A percentile compares a stretch with the other conserved stretches of the same genome.
phyloP scores from a whole-genome alignment of 2,888 invertebrate genomes.

The Phorcus lineatus region DNA sequence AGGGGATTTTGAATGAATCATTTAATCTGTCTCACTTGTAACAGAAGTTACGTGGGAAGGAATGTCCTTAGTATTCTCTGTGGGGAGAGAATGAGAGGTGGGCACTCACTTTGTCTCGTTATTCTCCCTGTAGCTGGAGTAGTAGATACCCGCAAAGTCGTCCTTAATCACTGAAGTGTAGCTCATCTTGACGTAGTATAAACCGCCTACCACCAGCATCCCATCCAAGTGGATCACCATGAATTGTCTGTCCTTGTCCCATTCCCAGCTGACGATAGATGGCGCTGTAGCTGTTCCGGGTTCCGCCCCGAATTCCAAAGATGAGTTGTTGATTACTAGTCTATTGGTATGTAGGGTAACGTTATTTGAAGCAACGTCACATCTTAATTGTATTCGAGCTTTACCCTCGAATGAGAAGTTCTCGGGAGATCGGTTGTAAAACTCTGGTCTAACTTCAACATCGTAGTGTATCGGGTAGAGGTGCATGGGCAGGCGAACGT shows the following conservation, averaged over 20 bases:
- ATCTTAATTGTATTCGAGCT: slow-evolving; percentile 30
- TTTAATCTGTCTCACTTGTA: too few species aligned
- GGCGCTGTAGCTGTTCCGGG: slow-evolving; percentile 1
- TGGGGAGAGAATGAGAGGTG: too few species aligned
- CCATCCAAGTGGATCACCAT: slow-evolving; percentile 80
- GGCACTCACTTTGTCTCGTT: too few species aligned
- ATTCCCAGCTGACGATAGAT: slow-evolving; percentile 23
- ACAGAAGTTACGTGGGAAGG: too few species aligned
- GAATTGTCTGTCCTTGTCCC: slow-evolving; percentile 64
- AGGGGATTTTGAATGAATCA: too few species aligned
- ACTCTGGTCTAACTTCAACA: slow-evolving; percentile 43
- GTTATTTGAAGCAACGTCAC: slow-evolving; percentile 28
- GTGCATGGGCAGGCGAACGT: slow-evolving; percentile 41
- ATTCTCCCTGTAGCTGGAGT: too few species aligned
- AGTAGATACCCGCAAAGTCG: too few species aligned
- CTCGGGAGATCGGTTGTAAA: slow-evolving; percentile 40
- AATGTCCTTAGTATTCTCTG: too few species aligned
- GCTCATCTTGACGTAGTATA: slow-evolving; percentile 83
- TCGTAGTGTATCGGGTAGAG: slow-evolving; percentile 41
- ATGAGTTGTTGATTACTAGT: slow-evolving; percentile 26
- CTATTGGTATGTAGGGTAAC: slow-evolving; percentile 41
- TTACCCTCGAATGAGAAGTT: slow-evolving; percentile 45
- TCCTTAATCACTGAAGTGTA: slow-evolving; percentile 74
- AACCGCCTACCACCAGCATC: slow-evolving; percentile 79
- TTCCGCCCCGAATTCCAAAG: neutral